Evolutionary conservation across 1,140 invertebrate species (phyloP).

Genomic region (Propsilocerus akamusi): DNA sequence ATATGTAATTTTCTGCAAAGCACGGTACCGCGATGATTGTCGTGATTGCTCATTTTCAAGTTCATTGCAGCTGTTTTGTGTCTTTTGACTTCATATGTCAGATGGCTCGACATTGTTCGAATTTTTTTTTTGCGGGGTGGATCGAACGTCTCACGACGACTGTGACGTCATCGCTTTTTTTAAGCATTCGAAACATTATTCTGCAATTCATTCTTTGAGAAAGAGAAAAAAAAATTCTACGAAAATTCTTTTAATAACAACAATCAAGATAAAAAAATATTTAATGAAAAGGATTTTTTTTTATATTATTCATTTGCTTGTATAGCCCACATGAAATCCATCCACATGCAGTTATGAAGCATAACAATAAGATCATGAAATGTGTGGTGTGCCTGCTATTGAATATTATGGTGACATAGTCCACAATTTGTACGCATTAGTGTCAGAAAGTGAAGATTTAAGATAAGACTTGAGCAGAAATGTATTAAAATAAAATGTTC

Average conservation of each 20-base stretch:
- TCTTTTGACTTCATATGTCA: not conserved
- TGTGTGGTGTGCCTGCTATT: slow-evolving; percentile 2
- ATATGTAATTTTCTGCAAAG: no score
- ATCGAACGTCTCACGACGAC: not conserved
- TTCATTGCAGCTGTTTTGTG: not conserved
- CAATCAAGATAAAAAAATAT: not conserved
- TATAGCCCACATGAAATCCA: not conserved
- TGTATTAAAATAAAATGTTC: not conserved
- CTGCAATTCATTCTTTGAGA: not conserved
- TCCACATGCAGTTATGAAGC: no score
- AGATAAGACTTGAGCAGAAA: not conserved
- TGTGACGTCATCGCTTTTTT: not conserved
- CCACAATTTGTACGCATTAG: slow-evolving; percentile 7
- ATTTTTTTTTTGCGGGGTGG: not conserved
- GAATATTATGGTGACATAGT: slow-evolving; percentile 5
- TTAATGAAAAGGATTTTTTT: not conserved
- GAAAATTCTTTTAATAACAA: not conserved
- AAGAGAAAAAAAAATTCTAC: not conserved
- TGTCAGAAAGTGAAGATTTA: slow-evolving; percentile 3
- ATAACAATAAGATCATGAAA: not conserved
- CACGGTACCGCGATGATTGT: no score
- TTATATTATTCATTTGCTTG: not conserved
- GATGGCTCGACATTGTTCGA: not conserved
- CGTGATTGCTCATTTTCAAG: slow-evolving; percentile 4
- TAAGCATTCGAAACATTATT: not conserved